Evolutionary conservation across 2,888 invertebrate species (phyloP).

Genomic region (Pyrochroa serraticornis): DNA sequence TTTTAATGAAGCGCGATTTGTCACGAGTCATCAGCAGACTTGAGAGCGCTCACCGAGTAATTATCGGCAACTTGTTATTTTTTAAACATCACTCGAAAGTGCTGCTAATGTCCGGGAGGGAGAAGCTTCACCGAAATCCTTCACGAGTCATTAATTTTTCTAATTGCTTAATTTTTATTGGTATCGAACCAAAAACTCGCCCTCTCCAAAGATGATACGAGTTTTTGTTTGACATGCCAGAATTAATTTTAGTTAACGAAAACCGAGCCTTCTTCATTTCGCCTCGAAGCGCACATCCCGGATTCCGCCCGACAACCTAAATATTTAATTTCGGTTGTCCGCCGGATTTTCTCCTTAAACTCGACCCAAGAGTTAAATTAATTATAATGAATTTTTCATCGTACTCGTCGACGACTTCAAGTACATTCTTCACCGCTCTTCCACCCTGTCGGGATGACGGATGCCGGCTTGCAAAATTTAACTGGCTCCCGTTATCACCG

Average conservation of each 20-base stretch:
- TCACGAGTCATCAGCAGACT: slow-evolving; percentile 41
- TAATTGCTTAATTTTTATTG: not conserved
- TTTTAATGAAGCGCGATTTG: slow-evolving; percentile 45
- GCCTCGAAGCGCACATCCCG: not conserved
- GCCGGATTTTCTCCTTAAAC: slow-evolving; percentile 26
- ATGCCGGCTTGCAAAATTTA: slow-evolving; percentile 16
- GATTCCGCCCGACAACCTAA: slow-evolving; percentile 9
- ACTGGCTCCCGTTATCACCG: slow-evolving; percentile 6
- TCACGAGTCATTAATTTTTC: slow-evolving; percentile 8
- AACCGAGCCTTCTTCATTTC: slow-evolving; percentile 6
- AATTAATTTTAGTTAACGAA: slow-evolving; percentile 9
- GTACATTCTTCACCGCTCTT: slow-evolving; percentile 13
- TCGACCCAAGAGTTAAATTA: slow-evolving; percentile 27
- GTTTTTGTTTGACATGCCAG: slow-evolving; percentile 1
- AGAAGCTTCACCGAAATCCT: no score
- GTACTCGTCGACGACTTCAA: slow-evolving; percentile 13
- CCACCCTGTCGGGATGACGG: slow-evolving; percentile 10
- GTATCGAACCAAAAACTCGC: not conserved
- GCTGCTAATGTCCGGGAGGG: slow-evolving; percentile 1
- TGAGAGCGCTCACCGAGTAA: slow-evolving; percentile 39
- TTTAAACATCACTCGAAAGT: slow-evolving; percentile 12
- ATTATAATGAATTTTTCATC: slow-evolving; percentile 29
- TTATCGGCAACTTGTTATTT: slow-evolving; percentile 38
- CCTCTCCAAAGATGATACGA: not conserved
- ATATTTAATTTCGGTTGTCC: slow-evolving; percentile 28